Base-by-base conservation (phyloP, 2,113 vertebrate genomes). In the Equus przewalskii region DNA sequence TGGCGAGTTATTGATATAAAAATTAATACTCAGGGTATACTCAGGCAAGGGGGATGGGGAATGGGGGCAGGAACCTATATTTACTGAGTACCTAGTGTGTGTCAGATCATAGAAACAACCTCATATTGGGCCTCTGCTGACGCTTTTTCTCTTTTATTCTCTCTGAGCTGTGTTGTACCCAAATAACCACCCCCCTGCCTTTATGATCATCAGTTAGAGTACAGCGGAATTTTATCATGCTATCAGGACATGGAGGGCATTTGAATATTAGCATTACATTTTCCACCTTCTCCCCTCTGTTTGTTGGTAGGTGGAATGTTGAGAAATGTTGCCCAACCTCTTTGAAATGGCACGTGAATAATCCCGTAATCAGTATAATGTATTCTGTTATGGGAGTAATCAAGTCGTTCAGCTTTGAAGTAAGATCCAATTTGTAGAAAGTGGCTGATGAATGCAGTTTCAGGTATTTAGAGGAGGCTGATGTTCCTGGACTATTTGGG, bases 311-410 rank as follows among this genome's bases (percentile, higher is more conserved):
- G 51, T 84, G 81, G 21, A 60, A 67, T 28, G 51, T 92, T 84
- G 85, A 94, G 95, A 98, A 97, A 91, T 97, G 62, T 98, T 98
- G 97, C 95, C 96, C 97, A 96, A 90, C 64, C 49, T 97, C 97
- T 92, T 82, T 44, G 58, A 96, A 30, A 2, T 86, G 91, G 92
- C 96, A 95, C 80, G 33, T 76, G 97, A 97, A 96, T 91, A 98
- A 98, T 1, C 49, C 94, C n/a, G 65, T 98, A 98, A 97, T 96
- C 96, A 97, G 94, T 83, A 93, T 97, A 98, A 54, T 97, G 90
- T 98, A 96, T 92, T 98, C 98, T 97, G 94, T 97, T 97, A 75
- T 46, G 97, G 95, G 94, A 97, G 84, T 98, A 98, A 98, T 97
- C 95, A 97, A 97, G 97, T 97, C 96, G 90, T 93, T 98, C 95